phyloP scores from a whole-genome alignment of 1,140 invertebrate species.

The Pantala flavescens region DNA sequence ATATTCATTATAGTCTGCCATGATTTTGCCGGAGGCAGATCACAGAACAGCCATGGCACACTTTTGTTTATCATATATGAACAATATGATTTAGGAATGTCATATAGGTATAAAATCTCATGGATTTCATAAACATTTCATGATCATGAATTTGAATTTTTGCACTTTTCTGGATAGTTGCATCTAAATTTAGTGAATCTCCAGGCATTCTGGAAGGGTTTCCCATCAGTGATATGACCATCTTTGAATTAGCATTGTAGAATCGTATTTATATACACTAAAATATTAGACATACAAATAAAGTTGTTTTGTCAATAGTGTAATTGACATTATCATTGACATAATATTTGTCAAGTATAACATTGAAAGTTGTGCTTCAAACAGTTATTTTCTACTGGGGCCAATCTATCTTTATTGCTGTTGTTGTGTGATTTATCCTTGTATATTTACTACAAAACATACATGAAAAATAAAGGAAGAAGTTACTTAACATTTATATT shows the following conservation, averaged over 20 bases:
- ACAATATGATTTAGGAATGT: neutral
- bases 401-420: too few species aligned
- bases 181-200: neutral
- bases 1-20: neutral
- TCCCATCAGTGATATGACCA: constrained; percentile 8
- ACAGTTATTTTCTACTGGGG: too few species aligned
- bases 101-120: neutral
- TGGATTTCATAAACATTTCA: neutral
- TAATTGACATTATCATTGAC: too few species aligned
- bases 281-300: too few species aligned
- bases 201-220: neutral
- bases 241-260: neutral
- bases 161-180: constrained; percentile 5
- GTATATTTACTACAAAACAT: neutral
- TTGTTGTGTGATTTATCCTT: too few species aligned
- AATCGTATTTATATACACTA: neutral
- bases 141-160: neutral
- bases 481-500: too few species aligned
- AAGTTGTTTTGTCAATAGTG: too few species aligned
- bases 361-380: too few species aligned
- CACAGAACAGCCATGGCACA: neutral
- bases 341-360: too few species aligned
- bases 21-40: neutral
- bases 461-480: neutral
- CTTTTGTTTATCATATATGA: neutral